Evolutionary conservation across 2,113 vertebrate species (phyloP).

Genomic region (Anarrhichthys ocellatus): DNA sequence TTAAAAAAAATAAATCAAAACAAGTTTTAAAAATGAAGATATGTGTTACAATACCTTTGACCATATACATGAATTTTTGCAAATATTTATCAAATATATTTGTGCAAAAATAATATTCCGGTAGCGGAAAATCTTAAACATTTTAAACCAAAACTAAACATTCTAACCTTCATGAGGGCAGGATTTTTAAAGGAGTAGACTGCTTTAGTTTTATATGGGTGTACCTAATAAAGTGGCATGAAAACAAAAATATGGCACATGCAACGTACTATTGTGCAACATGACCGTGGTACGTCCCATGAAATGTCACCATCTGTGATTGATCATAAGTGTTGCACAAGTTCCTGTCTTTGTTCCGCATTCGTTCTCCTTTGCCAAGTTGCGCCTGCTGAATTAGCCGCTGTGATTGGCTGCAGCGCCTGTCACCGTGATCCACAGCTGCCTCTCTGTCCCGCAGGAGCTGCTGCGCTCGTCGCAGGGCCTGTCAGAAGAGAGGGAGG

Average conservation of each 20-base stretch:
- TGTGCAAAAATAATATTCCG: neutral
- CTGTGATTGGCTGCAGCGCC: constrained; percentile 17
- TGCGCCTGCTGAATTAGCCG: neutral
- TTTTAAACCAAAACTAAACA: neutral
- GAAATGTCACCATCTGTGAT: constrained; percentile 16
- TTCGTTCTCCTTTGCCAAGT: neutral
- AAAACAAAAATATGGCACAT: neutral
- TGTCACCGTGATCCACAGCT: constrained; percentile 40
- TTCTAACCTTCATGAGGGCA: neutral
- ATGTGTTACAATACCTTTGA: neutral
- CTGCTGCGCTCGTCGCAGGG: constrained; percentile 84
- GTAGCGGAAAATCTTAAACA: neutral
- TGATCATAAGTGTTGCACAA: constrained; percentile 5
- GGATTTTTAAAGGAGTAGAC: neutral
- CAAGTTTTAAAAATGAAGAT: neutral
- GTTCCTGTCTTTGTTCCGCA: neutral
- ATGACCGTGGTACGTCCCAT: neutral
- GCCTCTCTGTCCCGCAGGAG: constrained; percentile 74
- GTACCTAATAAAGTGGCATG: neutral
- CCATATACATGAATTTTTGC: neutral
- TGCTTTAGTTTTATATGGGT: neutral
- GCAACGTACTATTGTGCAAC: neutral
- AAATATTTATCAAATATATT: neutral
- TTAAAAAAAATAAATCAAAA: neutral
- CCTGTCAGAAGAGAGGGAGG: constrained; percentile 88